Conservation (phyloP, 2,797 vertebrate species). For the Enteromius argenteus region DNA sequence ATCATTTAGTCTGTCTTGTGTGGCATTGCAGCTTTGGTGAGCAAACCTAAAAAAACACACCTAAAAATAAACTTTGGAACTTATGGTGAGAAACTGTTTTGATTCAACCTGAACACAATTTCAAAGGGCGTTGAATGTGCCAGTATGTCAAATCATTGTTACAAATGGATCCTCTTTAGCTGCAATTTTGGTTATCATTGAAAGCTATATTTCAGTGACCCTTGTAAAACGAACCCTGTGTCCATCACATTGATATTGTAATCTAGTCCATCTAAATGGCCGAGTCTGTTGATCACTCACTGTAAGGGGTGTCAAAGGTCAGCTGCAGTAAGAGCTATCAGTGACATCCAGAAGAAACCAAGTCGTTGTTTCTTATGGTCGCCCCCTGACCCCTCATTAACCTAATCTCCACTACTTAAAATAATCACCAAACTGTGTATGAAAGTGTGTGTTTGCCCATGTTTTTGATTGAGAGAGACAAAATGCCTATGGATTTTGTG, state of each 20-base stretch:
- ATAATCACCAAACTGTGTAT: constrained; percentile 44
- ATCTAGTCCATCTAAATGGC: constrained; percentile 51
- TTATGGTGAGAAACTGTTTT: background rate
- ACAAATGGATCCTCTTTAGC: constrained; percentile 51
- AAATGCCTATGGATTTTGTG: constrained; percentile 20
- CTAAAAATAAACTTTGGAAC: background rate
- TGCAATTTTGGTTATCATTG: constrained; percentile 30
- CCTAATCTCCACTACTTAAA: constrained; percentile 60
- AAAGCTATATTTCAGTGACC: constrained; percentile 41
- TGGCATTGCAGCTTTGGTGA: background rate
- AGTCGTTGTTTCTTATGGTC: constrained; percentile 56
- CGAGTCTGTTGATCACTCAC: constrained; percentile 54
- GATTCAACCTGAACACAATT: background rate
- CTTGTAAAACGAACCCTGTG: constrained; percentile 28
- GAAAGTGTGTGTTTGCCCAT: constrained; percentile 10
- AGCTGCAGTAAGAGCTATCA: constrained; percentile 60
- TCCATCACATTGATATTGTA: constrained; percentile 31
- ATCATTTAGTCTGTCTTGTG: background rate
- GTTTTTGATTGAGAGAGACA: constrained; percentile 11
- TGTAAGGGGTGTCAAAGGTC: constrained; percentile 62
- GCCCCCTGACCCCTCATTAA: constrained; percentile 65
- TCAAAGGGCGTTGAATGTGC: background rate
- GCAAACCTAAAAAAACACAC: background rate
- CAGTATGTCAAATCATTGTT: constrained; percentile 20
- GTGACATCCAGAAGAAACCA: constrained; percentile 65